Base-by-base conservation (phyloP, 2,888 invertebrate genomes). In the Cylindroiulus punctatus region DNA sequence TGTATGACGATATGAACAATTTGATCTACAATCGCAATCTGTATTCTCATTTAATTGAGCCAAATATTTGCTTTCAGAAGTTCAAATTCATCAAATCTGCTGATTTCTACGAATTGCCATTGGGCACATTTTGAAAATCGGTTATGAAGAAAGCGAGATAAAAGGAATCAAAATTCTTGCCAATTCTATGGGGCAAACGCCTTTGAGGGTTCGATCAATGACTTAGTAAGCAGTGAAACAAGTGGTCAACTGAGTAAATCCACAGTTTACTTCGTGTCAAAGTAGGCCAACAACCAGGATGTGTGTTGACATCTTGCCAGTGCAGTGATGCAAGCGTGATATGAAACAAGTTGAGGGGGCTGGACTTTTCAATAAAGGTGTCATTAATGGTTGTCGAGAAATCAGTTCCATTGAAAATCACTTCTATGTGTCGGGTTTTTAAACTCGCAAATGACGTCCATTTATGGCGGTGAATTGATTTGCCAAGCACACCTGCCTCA, bases 331-430 rank as follows among this genome's bases (percentile, higher is more conserved):
- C 76, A 17, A 26, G 76, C 76, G 12, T 76, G 76, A 76, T 76
- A 76, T 30, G 76, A 76, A 76, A 76, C 76, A 26, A 76, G 76
- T 76, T 65, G n/a, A n/a, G 22, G 22, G 26, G 22, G 22, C n/a
- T 65, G 57, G 22, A 65, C 22, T n/a, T 65, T 30, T 76, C 26
- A 30, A 76, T 76, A 76, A 76, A 76, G 76, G 76, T 76, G 76
- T 76, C 76, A 30, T 26, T 65, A 76, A 30, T 30, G 14, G 30
- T 30, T 76, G 76, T 26, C 26, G 26, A 30, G 30, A 76, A 76
- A 76, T 76, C 76, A 14, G 22, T 30, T 26, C 14, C 30, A 76
- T 76, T 30, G 76, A 76, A 76, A 76, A 76, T 76, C 22, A 76
- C 22, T 30, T 17, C 30, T 2, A 14, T 76, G 26, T 76, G 76